Evolutionary conservation across 1,140 invertebrate species (phyloP).

Genomic region (Saxidomus purpurata): DNA sequence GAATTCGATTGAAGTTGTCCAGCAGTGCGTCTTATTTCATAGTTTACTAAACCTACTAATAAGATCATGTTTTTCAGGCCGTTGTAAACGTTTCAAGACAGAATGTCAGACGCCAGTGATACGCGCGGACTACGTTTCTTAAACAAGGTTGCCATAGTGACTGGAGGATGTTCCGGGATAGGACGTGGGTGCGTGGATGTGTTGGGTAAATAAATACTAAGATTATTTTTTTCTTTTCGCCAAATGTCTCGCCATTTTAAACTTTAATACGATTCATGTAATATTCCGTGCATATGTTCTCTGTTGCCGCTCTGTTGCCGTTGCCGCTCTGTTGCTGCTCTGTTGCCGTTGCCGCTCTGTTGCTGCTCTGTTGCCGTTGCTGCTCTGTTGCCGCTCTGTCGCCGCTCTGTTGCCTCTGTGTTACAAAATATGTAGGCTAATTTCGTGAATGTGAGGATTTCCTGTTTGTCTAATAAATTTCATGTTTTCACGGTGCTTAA

Average conservation of each 20-base stretch:
- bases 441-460: not conserved
- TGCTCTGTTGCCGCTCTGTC: not conserved
- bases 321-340: not conserved
- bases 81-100: not conserved
- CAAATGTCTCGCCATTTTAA: not conserved
- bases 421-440: not conserved
- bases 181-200: conserved; percentile 44
- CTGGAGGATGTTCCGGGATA: conserved; percentile 44
- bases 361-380: not conserved
- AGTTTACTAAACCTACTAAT: too few relatives aligned
- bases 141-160: conserved; percentile 50
- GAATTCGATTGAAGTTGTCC: too few relatives aligned
- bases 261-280: not conserved
- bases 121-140: not conserved
- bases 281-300: not conserved
- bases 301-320: not conserved
- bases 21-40: too few relatives aligned
- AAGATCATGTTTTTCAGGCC: too few relatives aligned
- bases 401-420: not conserved
- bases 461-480: not conserved
- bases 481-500: not conserved
- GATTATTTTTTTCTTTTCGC: not conserved
- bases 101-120: not conserved
- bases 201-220: too few relatives aligned
- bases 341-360: not conserved